Evolutionary conservation across 1,140 invertebrate species (phyloP), one percentile per base, ranked within the genome.

Genomic region (Macrotrachela quadricornifera): DNA sequence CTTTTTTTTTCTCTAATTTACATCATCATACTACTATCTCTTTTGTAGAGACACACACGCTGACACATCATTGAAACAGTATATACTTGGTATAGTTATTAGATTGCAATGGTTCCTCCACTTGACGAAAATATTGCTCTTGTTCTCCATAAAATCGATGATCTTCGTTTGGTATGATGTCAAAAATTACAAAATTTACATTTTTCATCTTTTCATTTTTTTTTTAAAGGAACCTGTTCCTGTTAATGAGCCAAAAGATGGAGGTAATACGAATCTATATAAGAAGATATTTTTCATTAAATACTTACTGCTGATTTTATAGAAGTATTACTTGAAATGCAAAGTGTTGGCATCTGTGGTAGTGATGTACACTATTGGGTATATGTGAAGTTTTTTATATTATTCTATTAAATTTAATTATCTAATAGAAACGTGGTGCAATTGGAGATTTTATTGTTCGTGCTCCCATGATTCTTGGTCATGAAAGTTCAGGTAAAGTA

Each of bases 331-430:
- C 59, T 94, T 9, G 74, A 77, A 56, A 90, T 94, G 79, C 77
- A 79, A 57, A 79, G 79, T 57, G 85, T 94, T 46, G 88, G 88
- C 42, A 94, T 96, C 58, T 96, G 90, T 68, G 90, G 88, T 0
- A 92, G 86, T 0, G 87, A 94, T 70, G 82, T 94, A 8, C 84
- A 90, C 65, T 94, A 91, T 70, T 78, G 85, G 66, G 76, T 78
- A 30, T 59, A 79, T 57, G 2, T 30, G 21, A 30, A 30, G 2
- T 30, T 2, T 30, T 30, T 30, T 30, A 8, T 30, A 4, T 30
- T 30, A 30, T 8, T 2, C 2, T 30, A 30, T 30, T 30, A 2
- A 30, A 8, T 30, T 30, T 30, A 4, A 30, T 8, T 30, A 8
- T 30, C 2, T 30, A 8, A 4, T 30, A 30, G 21, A 30, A 30